Base-by-base conservation (phyloP, 1,140 invertebrate genomes). In the Pseudachorutes palmiensis region DNA sequence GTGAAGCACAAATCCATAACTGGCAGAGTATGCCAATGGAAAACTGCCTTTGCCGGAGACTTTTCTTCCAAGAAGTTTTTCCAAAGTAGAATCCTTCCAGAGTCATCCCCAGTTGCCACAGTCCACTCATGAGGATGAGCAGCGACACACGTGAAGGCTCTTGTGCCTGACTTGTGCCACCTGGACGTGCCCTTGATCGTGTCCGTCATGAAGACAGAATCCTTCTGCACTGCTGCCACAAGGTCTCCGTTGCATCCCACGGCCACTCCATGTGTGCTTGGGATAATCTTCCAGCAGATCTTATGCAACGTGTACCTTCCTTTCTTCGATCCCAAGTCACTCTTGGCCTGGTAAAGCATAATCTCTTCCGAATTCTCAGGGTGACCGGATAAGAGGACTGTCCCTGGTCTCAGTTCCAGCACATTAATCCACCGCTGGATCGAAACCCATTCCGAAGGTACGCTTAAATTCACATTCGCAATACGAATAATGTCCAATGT, bases 1-100 rank as follows among this genome's bases (percentile, higher is more conserved):
- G 88, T 86, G 75, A 91, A 91, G 2, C 78, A 78, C 22, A 92
- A 75, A 75, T 85, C 85, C 49, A 81, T 80, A 1, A 92, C 86
- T 65, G 87, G 82, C 65, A 89, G 80, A 19, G 85, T 83, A 78
- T 93, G 91, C 91, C 91, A 93, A 76, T 92, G 90, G 74, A 84
- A 85, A 24, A 84, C 78, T 14, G 82, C 78, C 74, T 82, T 81
- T n/a, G 79, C 75, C 28, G 81, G 77, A 2, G 70, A 67, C 22
- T 74, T 71, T 14, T 57, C 59, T 12, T 28, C 22, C 62, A 68
- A 31, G 24, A 48, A 41, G 64, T 83, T 79, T 69, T 81, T 83
- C 85, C 86, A 90, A 77, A 80, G 33, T 61, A 45, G 29, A 24
- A 66, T 83, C 79, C 70, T 81, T 82, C 85, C 86, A 90, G 77